These are phyloP conservation scores for Lutjanus argentimaculatus DNA, from an alignment of 2,797 vertebrate species.

Conservation along the genomic window DNA sequence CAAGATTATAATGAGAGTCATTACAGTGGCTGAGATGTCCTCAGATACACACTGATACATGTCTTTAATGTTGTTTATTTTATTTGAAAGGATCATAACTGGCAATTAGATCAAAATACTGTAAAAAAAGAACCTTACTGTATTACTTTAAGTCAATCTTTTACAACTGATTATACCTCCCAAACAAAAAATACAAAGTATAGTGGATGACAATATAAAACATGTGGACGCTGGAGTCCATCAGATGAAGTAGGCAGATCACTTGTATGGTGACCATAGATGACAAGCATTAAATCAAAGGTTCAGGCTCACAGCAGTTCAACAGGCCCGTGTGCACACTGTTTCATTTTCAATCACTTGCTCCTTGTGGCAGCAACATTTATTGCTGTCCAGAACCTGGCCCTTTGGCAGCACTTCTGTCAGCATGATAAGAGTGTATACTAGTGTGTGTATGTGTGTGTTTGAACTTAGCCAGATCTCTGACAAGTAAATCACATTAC, in stretches of 20 bases:
- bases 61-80: neutral
- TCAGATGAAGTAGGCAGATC: conserved; percentile 18
- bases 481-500: conserved; percentile 24
- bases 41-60: neutral
- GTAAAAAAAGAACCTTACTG: too few relatives aligned
- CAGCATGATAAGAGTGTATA: conserved; percentile 41
- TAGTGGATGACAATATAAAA: neutral
- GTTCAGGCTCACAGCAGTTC: conserved; percentile 13
- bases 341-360: conserved; percentile 19
- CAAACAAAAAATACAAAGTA: neutral
- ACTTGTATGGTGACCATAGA: conserved; percentile 5
- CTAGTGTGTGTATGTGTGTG: conserved; percentile 42
- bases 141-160: neutral
- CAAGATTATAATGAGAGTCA: too few relatives aligned
- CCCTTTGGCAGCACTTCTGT: conserved; percentile 51
- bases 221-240: conserved; percentile 4
- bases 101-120: neutral
- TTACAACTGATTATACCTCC: neutral
- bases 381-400: conserved; percentile 22
- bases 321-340: neutral
- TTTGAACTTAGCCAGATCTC: conserved; percentile 56
- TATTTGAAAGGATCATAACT: neutral
- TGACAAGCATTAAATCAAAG: conserved; percentile 24
- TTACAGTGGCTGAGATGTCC: neutral
- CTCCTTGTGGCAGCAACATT: conserved; percentile 22